Percentiles rank a stretch among this genome's conserved stretches.
Conservation (phyloP, 2,888 invertebrate genomes). For the Metellina segmentata region DNA sequence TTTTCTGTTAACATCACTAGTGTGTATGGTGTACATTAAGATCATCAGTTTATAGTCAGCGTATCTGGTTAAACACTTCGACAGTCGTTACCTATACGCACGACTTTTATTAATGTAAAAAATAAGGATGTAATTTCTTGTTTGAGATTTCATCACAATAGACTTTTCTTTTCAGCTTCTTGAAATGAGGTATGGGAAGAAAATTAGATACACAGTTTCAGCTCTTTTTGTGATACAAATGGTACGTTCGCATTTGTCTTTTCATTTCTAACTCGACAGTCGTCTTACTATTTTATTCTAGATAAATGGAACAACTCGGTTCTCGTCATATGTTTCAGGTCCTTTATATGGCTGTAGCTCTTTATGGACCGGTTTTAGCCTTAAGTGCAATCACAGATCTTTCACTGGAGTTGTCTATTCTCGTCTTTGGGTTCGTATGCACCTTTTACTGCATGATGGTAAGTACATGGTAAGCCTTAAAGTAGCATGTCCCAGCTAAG, state of each 20-base stretch:
- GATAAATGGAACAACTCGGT: too few species aligned
- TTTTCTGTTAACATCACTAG: too few species aligned
- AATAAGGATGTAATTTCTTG: neutral
- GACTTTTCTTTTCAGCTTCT: slow-evolving; percentile 20
- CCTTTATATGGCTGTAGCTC: neutral
- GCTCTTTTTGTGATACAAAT: slow-evolving; percentile 31
- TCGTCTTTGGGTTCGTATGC: slow-evolving; percentile 38
- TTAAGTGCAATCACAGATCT: slow-evolving; percentile 37
- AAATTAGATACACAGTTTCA: slow-evolving; percentile 11
- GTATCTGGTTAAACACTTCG: too few species aligned
- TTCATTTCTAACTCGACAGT: neutral
- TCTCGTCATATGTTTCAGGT: too few species aligned
- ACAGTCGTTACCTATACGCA: too few species aligned
- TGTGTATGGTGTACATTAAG: too few species aligned
- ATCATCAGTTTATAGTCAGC: too few species aligned
- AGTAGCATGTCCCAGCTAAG: too few species aligned
- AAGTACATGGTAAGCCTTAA: neutral
- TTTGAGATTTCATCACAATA: neutral
- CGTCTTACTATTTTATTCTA: neutral
- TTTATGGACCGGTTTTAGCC: slow-evolving; percentile 25
- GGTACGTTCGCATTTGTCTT: slow-evolving; percentile 5
- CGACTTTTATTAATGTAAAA: neutral
- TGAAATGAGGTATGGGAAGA: slow-evolving; percentile 47
- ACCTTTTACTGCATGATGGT: slow-evolving; percentile 33
- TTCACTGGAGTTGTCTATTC: slow-evolving; percentile 20